Conservation (phyloP, 2,797 vertebrate species). For the Rhinella marina region DNA sequence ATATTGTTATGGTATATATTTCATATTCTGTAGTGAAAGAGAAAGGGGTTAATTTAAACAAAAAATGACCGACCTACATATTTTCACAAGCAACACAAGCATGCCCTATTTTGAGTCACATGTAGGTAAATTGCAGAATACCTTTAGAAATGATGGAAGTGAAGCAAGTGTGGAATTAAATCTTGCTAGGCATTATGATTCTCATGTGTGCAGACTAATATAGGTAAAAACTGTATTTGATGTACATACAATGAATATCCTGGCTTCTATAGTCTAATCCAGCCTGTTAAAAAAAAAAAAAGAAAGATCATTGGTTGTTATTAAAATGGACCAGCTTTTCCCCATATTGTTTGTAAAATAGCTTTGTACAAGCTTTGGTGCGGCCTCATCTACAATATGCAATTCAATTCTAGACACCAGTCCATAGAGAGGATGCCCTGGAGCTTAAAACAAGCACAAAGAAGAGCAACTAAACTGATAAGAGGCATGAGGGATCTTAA, state of each 20-base stretch:
- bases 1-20: constrained; percentile 1
- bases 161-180: background rate
- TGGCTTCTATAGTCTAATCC: background rate
- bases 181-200: background rate
- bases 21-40: background rate
- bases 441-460: no score
- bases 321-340: no score
- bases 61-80: constrained; percentile 30
- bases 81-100: background rate
- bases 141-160: background rate
- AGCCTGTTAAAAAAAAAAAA: background rate
- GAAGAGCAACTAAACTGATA: no score
- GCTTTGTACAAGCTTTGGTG: no score
- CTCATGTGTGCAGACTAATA: background rate
- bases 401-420: no score
- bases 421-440: no score
- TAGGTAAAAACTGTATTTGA: background rate
- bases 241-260: background rate
- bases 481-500: no score
- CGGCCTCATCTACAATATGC: no score
- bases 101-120: background rate
- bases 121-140: background rate
- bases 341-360: no score
- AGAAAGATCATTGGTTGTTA: no score
- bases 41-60: background rate